Evolutionary conservation across 2,113 vertebrate species (phyloP).

Genomic region (Labeo catla): DNA sequence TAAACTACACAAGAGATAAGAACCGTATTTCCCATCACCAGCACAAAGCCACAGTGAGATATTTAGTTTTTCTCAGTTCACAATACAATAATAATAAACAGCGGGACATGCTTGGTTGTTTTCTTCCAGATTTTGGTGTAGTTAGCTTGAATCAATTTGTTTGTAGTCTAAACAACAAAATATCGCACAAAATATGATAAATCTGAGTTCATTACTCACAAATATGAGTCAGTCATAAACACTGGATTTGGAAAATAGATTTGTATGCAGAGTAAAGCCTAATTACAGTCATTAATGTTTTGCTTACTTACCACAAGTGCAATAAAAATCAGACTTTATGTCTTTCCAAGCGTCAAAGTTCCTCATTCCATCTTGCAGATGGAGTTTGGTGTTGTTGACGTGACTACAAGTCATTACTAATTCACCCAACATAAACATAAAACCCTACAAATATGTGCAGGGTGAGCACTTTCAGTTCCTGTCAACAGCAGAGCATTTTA

Average conservation of each 20-base stretch:
- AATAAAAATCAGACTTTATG: slow-evolving; percentile 15
- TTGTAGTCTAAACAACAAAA: background rate
- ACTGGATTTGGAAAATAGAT: background rate
- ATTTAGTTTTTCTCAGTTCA: background rate
- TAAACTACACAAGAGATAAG: slow-evolving; percentile 24
- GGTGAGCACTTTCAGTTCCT: slow-evolving; percentile 3
- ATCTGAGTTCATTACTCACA: background rate
- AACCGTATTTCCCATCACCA: background rate
- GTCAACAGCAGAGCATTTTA: background rate
- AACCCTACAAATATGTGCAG: slow-evolving; percentile 5
- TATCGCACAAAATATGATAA: background rate
- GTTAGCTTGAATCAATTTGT: background rate
- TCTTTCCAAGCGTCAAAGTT: background rate
- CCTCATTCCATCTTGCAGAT: background rate
- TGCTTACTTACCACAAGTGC: background rate
- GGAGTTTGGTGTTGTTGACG: background rate
- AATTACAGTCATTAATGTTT: background rate
- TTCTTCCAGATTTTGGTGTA: background rate
- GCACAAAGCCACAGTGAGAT: slow-evolving; percentile 6
- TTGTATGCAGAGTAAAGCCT: background rate
- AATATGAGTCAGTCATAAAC: background rate
- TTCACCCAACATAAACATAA: slow-evolving; percentile 9
- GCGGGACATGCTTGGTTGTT: background rate
- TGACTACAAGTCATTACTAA: slow-evolving; percentile 5
- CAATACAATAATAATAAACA: background rate